Evolutionary conservation across 2,888 invertebrate genomes (phyloP), one percentile per base, ranked within the genome.

Genomic region (Melanostoma scalare): DNA sequence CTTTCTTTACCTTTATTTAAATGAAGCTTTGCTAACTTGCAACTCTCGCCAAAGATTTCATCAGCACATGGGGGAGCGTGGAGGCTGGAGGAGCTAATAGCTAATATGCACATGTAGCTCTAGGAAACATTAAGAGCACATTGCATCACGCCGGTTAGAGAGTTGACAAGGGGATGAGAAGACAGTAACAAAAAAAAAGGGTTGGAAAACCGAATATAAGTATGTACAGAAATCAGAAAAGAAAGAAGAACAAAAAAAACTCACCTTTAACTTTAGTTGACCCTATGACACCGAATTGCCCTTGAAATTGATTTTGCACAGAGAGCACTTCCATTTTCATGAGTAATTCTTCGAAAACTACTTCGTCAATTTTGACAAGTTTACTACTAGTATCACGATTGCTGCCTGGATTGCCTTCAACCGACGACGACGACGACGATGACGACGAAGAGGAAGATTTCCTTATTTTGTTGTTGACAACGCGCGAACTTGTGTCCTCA

Each of bases 251-350:
- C 3, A 31, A 46, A 52, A 0, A 52, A 53, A 56, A 88, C 93
- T 93, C 92, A 95, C 95, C 95, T 94, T 94, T 94, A 90, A 94
- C 94, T 92, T 93, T 94, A 92, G 89, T 89, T 85, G 91, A 89
- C 86, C 90, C 90, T 86, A 91, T 90, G 86, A 90, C 91, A 88
- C 93, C 94, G 93, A 95, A 95, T 93, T 94, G 94, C 91, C 95
- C 95, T 92, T 93, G 94, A 92, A 94, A 94, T 92, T 94, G 94
- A 92, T 94, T 95, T 91, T 94, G 94, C 91, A 95, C 94, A 91
- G 95, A 94, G 91, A 96, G 93, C 92, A 96, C 94, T 93, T 96
- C 96, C 96, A 96, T 96, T 91, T 93, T 94, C 91, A 91, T 91
- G 71, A 88, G 87, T 87, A 89, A 84, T 86, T 89, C 89, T 86